Evolutionary conservation across 2,888 invertebrate species (phyloP).

Genomic region (Dioctria rufipes): DNA sequence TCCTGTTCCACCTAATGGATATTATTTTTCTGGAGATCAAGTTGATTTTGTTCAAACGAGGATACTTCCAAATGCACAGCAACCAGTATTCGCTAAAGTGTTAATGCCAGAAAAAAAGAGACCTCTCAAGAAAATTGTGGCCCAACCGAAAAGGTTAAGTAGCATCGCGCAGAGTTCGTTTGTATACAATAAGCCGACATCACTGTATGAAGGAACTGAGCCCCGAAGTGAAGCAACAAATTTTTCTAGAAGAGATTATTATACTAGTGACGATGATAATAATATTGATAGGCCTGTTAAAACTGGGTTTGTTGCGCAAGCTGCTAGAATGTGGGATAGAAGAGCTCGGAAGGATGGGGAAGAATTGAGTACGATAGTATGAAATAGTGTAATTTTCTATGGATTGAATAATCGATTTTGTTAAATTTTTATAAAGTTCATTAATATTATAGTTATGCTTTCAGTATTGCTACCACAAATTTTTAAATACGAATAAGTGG

Average conservation of each 20-base stretch:
- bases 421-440: no score
- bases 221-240: background rate
- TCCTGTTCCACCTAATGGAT: constrained; percentile 55
- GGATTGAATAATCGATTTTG: no score
- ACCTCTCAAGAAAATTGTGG: constrained; percentile 41
- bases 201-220: background rate
- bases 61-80: constrained; percentile 58
- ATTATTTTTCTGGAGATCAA: constrained; percentile 58
- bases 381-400: background rate
- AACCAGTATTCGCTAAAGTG: constrained; percentile 60
- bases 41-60: constrained; percentile 60
- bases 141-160: constrained; percentile 11
- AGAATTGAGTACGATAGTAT: constrained; percentile 56
- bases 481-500: no score
- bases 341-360: constrained; percentile 28
- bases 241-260: background rate
- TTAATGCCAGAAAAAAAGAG: constrained; percentile 58
- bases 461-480: no score
- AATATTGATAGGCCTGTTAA: constrained; percentile 54
- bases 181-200: background rate
- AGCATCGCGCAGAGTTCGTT: background rate
- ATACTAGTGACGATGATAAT: constrained; percentile 34
- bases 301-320: constrained; percentile 59
- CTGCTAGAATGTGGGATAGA: constrained; percentile 60
- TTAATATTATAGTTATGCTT: no score